Conservation (phyloP, 2,797 vertebrate genomes). For the Lophius americanus region DNA sequence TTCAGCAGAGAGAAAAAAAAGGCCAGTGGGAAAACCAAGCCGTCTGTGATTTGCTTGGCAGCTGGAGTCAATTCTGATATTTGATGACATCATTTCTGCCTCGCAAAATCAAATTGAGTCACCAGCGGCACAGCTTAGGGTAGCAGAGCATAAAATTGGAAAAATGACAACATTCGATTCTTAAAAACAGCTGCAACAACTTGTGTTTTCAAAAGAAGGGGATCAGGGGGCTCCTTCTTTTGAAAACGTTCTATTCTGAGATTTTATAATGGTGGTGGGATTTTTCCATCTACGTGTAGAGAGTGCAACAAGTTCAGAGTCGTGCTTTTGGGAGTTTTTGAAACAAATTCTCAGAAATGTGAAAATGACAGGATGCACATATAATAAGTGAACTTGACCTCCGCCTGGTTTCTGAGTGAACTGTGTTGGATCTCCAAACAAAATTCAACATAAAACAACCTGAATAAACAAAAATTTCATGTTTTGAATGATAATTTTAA, state of each 20-base stretch:
- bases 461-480: too few relatives aligned
- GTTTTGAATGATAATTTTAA: too few relatives aligned
- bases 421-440: too few relatives aligned
- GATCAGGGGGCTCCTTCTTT: neutral
- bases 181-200: neutral
- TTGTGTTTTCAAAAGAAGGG: neutral
- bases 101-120: neutral
- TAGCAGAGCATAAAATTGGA: neutral
- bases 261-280: neutral
- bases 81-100: neutral
- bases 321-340: neutral
- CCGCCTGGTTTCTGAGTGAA: too few relatives aligned
- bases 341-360: constrained; percentile 13
- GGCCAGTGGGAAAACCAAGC: too few relatives aligned
- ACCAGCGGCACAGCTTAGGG: neutral
- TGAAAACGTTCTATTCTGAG: neutral
- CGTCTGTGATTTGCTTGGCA: too few relatives aligned
- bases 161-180: neutral
- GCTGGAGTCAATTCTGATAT: too few relatives aligned
- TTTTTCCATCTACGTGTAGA: neutral
- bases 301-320: neutral
- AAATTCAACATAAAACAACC: too few relatives aligned
- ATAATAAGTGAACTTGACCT: neutral
- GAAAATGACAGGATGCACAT: neutral
- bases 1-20: neutral